Conservation (phyloP, 2,888 invertebrate species). For the Halictus quadricinctus region DNA sequence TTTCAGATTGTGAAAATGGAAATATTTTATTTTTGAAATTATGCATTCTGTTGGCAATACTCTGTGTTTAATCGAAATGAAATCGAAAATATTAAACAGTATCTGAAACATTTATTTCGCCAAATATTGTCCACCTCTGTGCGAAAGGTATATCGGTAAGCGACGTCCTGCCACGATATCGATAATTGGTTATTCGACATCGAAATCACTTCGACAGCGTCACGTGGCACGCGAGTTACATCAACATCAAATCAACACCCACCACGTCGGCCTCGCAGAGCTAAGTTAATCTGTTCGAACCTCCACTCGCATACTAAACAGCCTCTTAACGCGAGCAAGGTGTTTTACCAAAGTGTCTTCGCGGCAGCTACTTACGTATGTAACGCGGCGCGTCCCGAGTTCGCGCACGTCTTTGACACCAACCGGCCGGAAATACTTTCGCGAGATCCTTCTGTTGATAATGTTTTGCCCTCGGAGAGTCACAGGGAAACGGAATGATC, state of each 20-base stretch:
- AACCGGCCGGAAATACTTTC: conserved; percentile 63
- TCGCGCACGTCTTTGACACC: conserved; percentile 71
- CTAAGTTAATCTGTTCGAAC: conserved; percentile 71
- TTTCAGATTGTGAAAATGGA: too few relatives aligned
- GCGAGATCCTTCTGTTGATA: conserved; percentile 35
- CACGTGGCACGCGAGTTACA: conserved; percentile 56
- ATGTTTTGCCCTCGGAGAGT: not conserved
- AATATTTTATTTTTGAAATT: too few relatives aligned
- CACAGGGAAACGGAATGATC: not conserved
- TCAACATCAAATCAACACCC: conserved; percentile 65
- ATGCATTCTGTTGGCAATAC: not conserved
- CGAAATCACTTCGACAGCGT: conserved; percentile 62
- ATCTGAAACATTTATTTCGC: not conserved
- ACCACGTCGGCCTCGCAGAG: conserved; percentile 50
- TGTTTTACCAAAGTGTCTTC: conserved; percentile 68
- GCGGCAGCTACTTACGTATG: conserved; percentile 69
- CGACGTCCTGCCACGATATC: not conserved
- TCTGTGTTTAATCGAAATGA: not conserved
- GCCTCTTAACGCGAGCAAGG: conserved; percentile 69
- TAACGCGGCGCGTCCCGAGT: conserved; percentile 63
- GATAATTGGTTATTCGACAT: conserved; percentile 20
- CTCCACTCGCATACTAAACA: conserved; percentile 70
- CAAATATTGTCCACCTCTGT: not conserved
- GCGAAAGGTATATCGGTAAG: not conserved
- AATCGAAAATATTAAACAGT: not conserved